Evolutionary conservation across 2,888 invertebrate genomes (phyloP).

Genomic region (Xylota segnis): DNA sequence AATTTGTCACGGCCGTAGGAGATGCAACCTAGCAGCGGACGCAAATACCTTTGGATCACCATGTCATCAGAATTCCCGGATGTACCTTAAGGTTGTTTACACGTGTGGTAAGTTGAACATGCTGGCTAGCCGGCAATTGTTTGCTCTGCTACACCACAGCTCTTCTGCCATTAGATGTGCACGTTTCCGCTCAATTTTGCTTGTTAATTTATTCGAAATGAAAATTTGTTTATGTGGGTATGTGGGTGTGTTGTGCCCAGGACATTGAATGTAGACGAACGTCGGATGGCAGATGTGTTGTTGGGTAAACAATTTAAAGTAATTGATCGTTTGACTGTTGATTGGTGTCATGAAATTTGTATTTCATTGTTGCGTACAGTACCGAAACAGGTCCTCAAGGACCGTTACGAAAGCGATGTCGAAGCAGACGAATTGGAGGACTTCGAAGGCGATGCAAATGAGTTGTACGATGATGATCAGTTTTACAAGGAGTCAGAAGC

Average conservation of each 20-base stretch:
- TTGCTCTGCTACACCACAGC: conserved; percentile 13
- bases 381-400: conserved; percentile 92
- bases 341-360: conserved; percentile 70
- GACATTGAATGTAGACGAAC: conserved; percentile 12
- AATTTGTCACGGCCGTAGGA: conserved; percentile 93
- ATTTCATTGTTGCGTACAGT: conserved; percentile 85
- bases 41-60: conserved; percentile 93
- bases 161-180: conserved; percentile 37
- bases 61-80: conserved; percentile 92
- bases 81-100: conserved; percentile 94
- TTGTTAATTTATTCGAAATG: conserved; percentile 60
- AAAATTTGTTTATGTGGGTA: background rate
- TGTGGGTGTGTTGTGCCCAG: background rate
- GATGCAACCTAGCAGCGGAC: conserved; percentile 93
- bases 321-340: conserved; percentile 72
- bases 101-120: conserved; percentile 90
- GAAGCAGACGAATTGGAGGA: conserved; percentile 91
- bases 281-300: conserved; percentile 37
- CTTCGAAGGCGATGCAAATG: conserved; percentile 85
- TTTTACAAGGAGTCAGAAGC: conserved; percentile 86
- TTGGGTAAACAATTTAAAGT: conserved; percentile 67
- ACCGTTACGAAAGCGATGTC: conserved; percentile 91
- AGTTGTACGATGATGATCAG: conserved; percentile 86
- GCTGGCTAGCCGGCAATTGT: conserved; percentile 27
- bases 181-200: conserved; percentile 56